Evolutionary conservation across 64 coral and sea anemone genomes (phyloP).

Genomic region (Anthopleura sola): DNA sequence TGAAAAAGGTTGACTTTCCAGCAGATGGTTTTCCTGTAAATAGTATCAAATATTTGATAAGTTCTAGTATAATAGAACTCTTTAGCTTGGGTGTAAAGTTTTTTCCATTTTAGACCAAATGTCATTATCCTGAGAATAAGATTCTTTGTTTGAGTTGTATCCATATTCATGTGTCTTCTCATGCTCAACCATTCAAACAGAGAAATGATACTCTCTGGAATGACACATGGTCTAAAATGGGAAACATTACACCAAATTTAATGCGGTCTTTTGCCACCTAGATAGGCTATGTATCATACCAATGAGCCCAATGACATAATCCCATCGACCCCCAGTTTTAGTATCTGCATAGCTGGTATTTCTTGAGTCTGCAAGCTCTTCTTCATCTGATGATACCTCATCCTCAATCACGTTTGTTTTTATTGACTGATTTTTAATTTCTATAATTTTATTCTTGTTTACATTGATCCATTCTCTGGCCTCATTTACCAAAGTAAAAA

Average conservation of each 20-base stretch:
- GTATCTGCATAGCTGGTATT: neutral
- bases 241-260: too few relatives aligned
- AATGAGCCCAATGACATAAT: slow-evolving; percentile 85
- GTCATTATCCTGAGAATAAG: too few relatives aligned
- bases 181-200: too few relatives aligned
- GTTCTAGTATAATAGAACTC: too few relatives aligned
- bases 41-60: neutral
- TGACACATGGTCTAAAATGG: too few relatives aligned
- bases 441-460: slow-evolving; percentile 32
- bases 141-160: too few relatives aligned
- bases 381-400: slow-evolving; percentile 1
- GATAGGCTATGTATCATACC: too few relatives aligned
- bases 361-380: neutral
- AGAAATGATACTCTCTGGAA: too few relatives aligned
- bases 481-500: slow-evolving; percentile 67
- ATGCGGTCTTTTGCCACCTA: too few relatives aligned
- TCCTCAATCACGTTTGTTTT: neutral
- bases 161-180: too few relatives aligned
- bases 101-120: too few relatives aligned
- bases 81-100: too few relatives aligned
- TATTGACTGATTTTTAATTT: neutral
- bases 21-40: slow-evolving; percentile 79
- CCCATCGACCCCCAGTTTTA: slow-evolving; percentile 59
- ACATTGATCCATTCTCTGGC: slow-evolving; percentile 72
- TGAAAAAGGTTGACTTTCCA: slow-evolving; percentile 85